phyloP scores from a whole-genome alignment of 2,797 vertebrate genomes.

The Nannoperca obscura region DNA sequence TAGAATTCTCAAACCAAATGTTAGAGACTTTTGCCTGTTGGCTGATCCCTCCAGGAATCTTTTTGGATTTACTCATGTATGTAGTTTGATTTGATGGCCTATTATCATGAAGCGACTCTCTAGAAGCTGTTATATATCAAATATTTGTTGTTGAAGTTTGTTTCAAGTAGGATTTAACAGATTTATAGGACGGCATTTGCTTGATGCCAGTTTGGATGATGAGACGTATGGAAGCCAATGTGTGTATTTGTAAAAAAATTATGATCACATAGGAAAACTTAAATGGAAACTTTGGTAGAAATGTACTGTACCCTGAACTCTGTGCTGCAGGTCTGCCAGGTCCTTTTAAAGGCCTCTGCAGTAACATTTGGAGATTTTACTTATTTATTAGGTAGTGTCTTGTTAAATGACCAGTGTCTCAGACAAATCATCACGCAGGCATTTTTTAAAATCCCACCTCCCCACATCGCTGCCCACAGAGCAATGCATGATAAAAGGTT shows the following conservation, averaged over 20 bases:
- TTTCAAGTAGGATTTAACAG: neutral
- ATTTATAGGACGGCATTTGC: neutral
- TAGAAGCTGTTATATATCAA: neutral
- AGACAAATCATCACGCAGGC: constrained; percentile 5
- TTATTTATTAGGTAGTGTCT: neutral
- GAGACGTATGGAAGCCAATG: neutral
- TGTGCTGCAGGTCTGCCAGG: neutral
- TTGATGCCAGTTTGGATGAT: neutral
- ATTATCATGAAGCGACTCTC: neutral
- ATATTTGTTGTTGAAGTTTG: neutral
- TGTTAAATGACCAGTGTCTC: neutral
- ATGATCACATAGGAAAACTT: neutral
- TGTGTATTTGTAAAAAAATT: neutral
- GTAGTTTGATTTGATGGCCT: neutral
- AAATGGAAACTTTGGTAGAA: neutral
- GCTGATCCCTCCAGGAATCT: neutral
- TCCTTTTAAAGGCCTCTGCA: neutral
- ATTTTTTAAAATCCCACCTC: constrained; percentile 4
- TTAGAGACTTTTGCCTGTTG: neutral
- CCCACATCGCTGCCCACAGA: constrained; percentile 11
- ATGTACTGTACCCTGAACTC: no score
- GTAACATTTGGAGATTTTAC: neutral
- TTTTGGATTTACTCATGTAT: neutral
- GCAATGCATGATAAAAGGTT: constrained; percentile 35
- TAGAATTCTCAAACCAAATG: neutral